Evolutionary conservation across 2,888 invertebrate species (phyloP), one percentile per base, ranked within the genome.

Genomic region (Hyppa rectilinea): DNA sequence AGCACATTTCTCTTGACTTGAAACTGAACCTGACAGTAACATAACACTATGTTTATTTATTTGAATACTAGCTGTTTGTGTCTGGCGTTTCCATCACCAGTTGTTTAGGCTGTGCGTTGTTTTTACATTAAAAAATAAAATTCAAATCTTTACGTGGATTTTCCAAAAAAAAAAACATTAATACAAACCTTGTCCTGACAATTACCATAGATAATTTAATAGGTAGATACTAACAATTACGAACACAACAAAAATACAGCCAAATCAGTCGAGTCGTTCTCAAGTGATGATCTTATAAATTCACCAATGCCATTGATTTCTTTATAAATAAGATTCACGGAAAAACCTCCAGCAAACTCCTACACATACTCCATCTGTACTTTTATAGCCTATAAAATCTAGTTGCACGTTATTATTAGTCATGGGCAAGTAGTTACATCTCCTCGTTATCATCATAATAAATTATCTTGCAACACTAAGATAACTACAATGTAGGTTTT

Each of bases 401-500:
- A 29, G 40, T 49, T 38, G 29, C 34, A 50, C n/a, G 26, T 43
- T n/a, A 34, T 59, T 49, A 52, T 65, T 63, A 67, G 29, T 64
- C 53, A 67, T 10, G 12, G n/a, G 4, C 43, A 6, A 23, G 31
- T 64, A 38, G 38, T 61, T 66, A 23, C 63, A 74, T 74, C 63
- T 62, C 45, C 38, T 50, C 53, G 55, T 64, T 74, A 71, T 66
- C 61, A 34, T 40, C 52, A 20, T 62, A 58, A 58, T 75, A 62
- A 75, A 78, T 80, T 77, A 80, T 80, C 71, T 75, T 58, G 71
- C 45, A 64, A 34, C 64, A 56, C 49, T 43, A 66, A 71, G 83
- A 82, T 83, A 82, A 71, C 40, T 65, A 64, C 43, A 56, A 71
- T 64, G 83, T 79, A 75, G 71, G 50, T 43, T 71, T 71, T 56